These are phyloP conservation scores for Boulengeromyrus knoepffleri DNA, from an alignment of 2,113 vertebrate genomes.

Conservation along the genomic window DNA sequence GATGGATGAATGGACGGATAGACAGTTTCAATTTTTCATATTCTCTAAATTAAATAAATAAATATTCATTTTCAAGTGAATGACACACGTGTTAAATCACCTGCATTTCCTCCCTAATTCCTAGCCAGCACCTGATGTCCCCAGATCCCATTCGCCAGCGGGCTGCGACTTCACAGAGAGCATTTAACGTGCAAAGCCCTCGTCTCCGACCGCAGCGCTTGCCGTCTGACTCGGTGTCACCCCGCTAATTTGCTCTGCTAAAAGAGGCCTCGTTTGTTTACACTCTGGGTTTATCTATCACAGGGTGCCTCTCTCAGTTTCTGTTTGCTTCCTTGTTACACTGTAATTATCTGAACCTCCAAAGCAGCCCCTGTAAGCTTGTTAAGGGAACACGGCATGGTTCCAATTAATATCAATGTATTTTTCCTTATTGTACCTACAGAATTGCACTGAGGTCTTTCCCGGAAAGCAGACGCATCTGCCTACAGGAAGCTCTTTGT, in stretches of 20 bases:
- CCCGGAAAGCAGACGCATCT: not conserved
- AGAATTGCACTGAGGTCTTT: not conserved
- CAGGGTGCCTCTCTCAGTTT: constrained; percentile 37
- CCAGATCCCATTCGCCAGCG: not conserved
- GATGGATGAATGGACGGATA: not conserved
- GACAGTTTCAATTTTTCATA: not conserved
- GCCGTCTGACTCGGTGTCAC: constrained; percentile 31
- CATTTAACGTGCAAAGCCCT: not conserved
- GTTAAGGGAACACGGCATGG: constrained; percentile 24
- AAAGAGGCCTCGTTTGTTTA: constrained; percentile 36
- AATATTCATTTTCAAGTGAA: not conserved
- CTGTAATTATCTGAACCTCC: constrained; percentile 40
- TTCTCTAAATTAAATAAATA: not conserved
- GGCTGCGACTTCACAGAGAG: not conserved
- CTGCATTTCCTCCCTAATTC: not conserved
- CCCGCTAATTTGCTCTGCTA: constrained; percentile 48
- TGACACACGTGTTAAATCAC: not conserved
- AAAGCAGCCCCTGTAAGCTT: constrained; percentile 22
- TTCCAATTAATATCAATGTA: constrained; percentile 31
- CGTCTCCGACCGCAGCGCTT: not conserved
- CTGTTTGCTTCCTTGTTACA: constrained; percentile 44
- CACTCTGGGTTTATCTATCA: constrained; percentile 47
- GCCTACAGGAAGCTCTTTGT: not conserved
- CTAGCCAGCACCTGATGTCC: not conserved
- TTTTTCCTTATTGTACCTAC: constrained; percentile 10